These are phyloP conservation scores for Eristalis intricaria DNA, from an alignment of 2,888 invertebrate species.

Conservation along the genomic window DNA sequence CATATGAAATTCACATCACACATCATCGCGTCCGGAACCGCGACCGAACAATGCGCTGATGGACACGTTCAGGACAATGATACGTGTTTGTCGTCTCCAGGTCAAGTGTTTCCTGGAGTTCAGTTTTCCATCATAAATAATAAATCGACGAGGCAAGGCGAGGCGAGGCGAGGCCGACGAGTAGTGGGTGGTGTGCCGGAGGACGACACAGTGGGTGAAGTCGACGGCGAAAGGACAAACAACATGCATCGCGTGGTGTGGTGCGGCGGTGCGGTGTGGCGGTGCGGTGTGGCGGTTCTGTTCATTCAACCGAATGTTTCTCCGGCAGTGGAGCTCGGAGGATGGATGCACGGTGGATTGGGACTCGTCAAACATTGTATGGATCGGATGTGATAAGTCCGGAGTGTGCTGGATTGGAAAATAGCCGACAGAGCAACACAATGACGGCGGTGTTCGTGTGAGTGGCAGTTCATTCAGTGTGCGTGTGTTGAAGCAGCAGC, in stretches of 20 bases:
- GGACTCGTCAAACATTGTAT: neutral
- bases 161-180: neutral
- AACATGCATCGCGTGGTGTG: neutral
- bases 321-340: no score
- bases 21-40: slow-evolving; percentile 24
- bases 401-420: neutral
- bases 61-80: slow-evolving; percentile 7
- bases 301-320: no score
- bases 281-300: no score
- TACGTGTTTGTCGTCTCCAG: slow-evolving; percentile 26
- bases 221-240: neutral
- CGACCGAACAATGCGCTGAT: slow-evolving; percentile 10
- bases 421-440: neutral
- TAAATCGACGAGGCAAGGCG: slow-evolving; percentile 41
- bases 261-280: neutral
- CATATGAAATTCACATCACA: slow-evolving; percentile 26
- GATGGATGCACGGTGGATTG: no score
- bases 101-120: slow-evolving; percentile 58
- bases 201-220: neutral
- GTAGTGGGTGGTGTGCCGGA: neutral
- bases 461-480: neutral
- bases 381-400: neutral
- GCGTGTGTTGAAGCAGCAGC: neutral
- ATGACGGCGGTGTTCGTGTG: neutral
- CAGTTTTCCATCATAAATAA: slow-evolving; percentile 62